These are phyloP conservation scores for Hippocampus mohnikei DNA, from an alignment of 2,113 vertebrate species.

Conservation along the genomic window DNA sequence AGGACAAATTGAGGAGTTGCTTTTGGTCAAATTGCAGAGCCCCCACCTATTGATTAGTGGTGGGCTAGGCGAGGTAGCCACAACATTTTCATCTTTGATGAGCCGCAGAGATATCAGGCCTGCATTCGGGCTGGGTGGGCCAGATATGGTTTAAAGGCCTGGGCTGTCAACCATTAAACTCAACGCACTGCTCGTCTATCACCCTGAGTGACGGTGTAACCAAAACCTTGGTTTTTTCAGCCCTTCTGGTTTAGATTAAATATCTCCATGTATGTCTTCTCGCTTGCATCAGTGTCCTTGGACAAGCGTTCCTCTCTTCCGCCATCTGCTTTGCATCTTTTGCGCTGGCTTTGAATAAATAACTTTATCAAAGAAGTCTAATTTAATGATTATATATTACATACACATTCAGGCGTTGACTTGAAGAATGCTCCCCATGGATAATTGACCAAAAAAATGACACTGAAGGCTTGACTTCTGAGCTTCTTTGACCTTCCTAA, in stretches of 20 bases:
- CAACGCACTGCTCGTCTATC: conserved; percentile 17
- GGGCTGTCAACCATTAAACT: conserved; percentile 34
- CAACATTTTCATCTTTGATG: conserved; percentile 19
- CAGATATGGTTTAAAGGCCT: conserved; percentile 38
- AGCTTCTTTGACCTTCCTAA: not conserved
- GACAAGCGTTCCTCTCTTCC: conserved; percentile 18
- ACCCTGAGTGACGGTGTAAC: conserved; percentile 14
- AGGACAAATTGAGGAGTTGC: conserved; percentile 7
- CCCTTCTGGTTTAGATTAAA: conserved; percentile 4
- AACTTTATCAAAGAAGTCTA: conserved; percentile 21
- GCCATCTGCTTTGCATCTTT: conserved; percentile 44
- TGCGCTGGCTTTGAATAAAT: conserved; percentile 50
- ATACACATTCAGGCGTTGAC: not conserved
- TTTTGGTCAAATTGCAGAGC: conserved; percentile 18
- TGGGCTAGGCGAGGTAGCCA: conserved; percentile 6
- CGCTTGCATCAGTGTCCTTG: not conserved
- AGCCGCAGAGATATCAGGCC: conserved; percentile 19
- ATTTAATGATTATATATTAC: conserved; percentile 39
- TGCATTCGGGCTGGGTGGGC: not conserved
- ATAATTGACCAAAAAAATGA: conserved; percentile 1
- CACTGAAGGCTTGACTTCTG: conserved; percentile 4
- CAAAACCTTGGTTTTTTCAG: conserved; percentile 12
- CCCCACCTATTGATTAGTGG: conserved; percentile 27
- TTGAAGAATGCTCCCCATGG: not conserved
- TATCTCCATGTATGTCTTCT: conserved; percentile 2